Percentiles rank a stretch among this genome's conserved stretches.
phyloP scores from a whole-genome alignment of 2,113 vertebrate genomes.

The Chionomys nivalis region DNA sequence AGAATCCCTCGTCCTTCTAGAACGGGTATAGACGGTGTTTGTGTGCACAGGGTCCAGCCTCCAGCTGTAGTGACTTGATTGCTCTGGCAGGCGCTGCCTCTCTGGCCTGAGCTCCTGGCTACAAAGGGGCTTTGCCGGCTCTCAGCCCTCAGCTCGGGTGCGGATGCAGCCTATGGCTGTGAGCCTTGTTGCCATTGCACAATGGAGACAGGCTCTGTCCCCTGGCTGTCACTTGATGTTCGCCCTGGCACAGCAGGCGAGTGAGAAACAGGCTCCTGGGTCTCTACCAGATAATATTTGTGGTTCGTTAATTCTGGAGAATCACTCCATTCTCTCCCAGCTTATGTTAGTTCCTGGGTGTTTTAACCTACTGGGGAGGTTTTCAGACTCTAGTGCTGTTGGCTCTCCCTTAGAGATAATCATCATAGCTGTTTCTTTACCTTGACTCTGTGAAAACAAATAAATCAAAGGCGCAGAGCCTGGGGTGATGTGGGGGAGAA shows the following conservation, averaged over 20 bases:
- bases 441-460: background rate
- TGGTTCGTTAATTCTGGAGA: background rate
- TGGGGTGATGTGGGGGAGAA: background rate
- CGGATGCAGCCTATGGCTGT: no score
- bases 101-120: background rate
- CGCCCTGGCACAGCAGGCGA: background rate
- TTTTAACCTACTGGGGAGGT: background rate
- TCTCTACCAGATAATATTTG: background rate
- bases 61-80: background rate
- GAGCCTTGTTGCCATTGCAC: background rate
- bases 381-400: background rate
- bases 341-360: background rate
- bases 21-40: accelerated
- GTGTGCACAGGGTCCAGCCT: background rate
- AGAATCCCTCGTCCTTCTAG: background rate
- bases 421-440: background rate
- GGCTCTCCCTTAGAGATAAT: background rate
- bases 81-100: background rate
- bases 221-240: background rate
- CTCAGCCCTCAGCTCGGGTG: background rate
- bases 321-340: background rate
- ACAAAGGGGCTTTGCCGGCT: background rate
- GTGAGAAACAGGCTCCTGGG: accelerated
- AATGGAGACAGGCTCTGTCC: background rate
- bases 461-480: background rate